These are phyloP conservation scores for Anastatus disparis DNA, from an alignment of 1,140 invertebrate species.

Conservation along the genomic window DNA sequence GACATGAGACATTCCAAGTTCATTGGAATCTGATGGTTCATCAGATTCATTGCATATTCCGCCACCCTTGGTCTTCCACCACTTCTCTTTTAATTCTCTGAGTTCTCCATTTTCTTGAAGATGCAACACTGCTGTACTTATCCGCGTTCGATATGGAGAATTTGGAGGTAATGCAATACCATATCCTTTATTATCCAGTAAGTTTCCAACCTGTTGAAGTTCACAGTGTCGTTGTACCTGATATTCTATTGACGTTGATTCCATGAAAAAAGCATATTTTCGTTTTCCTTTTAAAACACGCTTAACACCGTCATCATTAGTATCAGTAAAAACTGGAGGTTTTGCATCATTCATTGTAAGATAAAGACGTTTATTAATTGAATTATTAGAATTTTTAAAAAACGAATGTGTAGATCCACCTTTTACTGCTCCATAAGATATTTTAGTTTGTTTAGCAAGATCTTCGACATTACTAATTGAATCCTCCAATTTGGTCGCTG, in stretches of 20 bases:
- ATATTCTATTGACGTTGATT: conserved; percentile 77
- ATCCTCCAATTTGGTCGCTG: conserved; percentile 83
- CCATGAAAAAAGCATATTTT: conserved; percentile 79
- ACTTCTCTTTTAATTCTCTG: conserved; percentile 82
- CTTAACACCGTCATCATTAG: conserved; percentile 85
- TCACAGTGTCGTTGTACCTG: conserved; percentile 77
- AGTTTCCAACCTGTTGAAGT: conserved; percentile 80
- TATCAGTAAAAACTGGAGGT: conserved; percentile 83
- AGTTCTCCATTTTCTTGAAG: conserved; percentile 85
- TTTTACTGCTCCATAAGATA: conserved; percentile 84
- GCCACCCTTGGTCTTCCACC: conserved; percentile 79
- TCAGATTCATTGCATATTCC: conserved; percentile 50
- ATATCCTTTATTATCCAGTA: conserved; percentile 84
- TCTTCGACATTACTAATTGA: conserved; percentile 91
- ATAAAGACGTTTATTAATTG: conserved; percentile 82
- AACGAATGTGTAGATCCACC: conserved; percentile 76
- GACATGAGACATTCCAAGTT: conserved; percentile 82
- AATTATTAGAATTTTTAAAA: conserved; percentile 72
- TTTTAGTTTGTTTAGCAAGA: conserved; percentile 86
- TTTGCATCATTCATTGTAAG: conserved; percentile 83
- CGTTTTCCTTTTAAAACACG: conserved; percentile 77
- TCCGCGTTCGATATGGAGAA: conserved; percentile 77
- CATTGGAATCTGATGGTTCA: conserved; percentile 50
- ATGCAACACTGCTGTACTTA: conserved; percentile 80
- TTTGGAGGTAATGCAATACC: conserved; percentile 80